These are phyloP conservation scores for Drosophila azteca DNA, from an alignment of 1,140 invertebrate genomes.

Conservation along the genomic window DNA sequence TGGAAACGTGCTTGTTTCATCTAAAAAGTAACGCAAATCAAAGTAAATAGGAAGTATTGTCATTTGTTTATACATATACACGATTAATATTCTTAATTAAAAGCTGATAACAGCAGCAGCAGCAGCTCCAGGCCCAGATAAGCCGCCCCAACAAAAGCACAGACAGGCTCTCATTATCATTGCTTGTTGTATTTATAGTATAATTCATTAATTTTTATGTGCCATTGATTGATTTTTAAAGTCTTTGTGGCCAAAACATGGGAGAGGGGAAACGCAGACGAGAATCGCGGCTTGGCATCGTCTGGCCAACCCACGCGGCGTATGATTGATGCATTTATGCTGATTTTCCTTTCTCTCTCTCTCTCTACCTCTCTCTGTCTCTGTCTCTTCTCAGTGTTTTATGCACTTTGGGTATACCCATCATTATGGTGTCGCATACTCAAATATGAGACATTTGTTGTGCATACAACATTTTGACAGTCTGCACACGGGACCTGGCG, in stretches of 20 bases:
- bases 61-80: slow-evolving; percentile 19
- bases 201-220: slow-evolving; percentile 73
- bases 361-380: slow-evolving; percentile 24
- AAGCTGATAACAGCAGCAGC: slow-evolving; percentile 59
- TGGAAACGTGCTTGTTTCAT: slow-evolving; percentile 49
- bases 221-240: slow-evolving; percentile 82
- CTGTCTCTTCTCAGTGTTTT: slow-evolving; percentile 67
- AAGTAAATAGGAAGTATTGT: slow-evolving; percentile 69
- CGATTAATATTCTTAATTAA: slow-evolving; percentile 60
- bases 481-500: slow-evolving; percentile 6
- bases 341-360: slow-evolving; percentile 44
- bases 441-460: slow-evolving; percentile 80
- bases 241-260: slow-evolving; percentile 47
- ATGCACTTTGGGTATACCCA: slow-evolving; percentile 75
- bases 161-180: slow-evolving; percentile 26
- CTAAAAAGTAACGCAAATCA: slow-evolving; percentile 38
- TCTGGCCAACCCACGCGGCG: slow-evolving; percentile 62
- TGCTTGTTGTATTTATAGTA: slow-evolving; percentile 21
- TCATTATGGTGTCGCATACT: slow-evolving; percentile 66
- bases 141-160: slow-evolving; percentile 20
- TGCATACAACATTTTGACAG: slow-evolving; percentile 77
- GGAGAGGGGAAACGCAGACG: neutral
- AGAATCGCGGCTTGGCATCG: slow-evolving; percentile 45
- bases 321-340: slow-evolving; percentile 75
- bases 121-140: slow-evolving; percentile 32